Evolutionary conservation across 2,797 vertebrate species (phyloP), one percentile per base, ranked within the genome.

Genomic region (Micrastur ruficollis): DNA sequence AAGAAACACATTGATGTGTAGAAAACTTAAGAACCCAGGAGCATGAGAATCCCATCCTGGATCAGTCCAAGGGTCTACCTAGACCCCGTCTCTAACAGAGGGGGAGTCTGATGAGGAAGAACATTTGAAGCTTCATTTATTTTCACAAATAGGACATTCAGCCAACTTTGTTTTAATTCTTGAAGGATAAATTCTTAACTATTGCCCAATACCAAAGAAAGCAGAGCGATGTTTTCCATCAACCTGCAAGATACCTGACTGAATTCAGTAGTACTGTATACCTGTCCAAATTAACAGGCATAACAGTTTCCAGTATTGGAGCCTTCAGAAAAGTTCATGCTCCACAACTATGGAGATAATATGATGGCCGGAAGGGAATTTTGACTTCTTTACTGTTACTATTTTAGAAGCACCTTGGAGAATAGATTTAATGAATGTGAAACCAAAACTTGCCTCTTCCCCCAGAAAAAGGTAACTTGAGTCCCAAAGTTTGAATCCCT

Each of bases 241-340:
- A 67, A 78, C 86, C 76, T 90, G 61, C 76, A 90, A 46, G 44
- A 80, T 52, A 59, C 40, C 59, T 80, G 25, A 71, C 44, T 55
- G 88, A 75, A 62, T 79, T 90, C 80, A 81, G 0, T 40, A 52
- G 49, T 34, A 36, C 58, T 46, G 44, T 61, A 87, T 94, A 94
- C 82, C 86, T 93, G 82, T 52, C 82, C 86, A 93, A 90, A 91
- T 76, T 40, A 83, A 62, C 46, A 86, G n/a, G 65, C 75, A 53
- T 68, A 81, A 78, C 65, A 88, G 40, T 94, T 95, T 85, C 93
- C 95, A 94, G 38, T 20, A 10, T 12, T 76, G 47, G 14, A 90
- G n/a, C 47, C 63, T 93, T 81, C 89, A 96, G 78, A 93, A 92
- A 91, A 93, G 55, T 71, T 93, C 81, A 82, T 91, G 95, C 89